A percentile compares a stretch with the other conserved stretches of the same genome.
phyloP scores from a whole-genome alignment of 2,113 vertebrate genomes.

The Microcebus jonahi region DNA sequence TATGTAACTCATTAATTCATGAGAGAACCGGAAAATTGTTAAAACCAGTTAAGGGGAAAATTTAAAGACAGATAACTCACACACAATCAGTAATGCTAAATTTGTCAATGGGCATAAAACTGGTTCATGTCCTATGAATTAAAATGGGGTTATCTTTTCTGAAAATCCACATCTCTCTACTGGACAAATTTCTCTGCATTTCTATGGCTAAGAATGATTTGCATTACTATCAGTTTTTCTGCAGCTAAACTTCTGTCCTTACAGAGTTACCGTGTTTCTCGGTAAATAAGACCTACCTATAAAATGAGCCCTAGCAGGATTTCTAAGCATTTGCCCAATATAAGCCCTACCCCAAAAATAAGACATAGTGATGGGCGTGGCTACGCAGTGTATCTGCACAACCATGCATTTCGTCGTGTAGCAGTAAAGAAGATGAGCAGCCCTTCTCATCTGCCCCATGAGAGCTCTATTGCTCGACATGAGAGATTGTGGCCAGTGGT shows the following conservation, averaged over 20 bases:
- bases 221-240: neutral
- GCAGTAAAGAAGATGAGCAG: too few relatives aligned
- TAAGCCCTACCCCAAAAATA: too few relatives aligned
- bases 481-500: too few relatives aligned
- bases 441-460: too few relatives aligned
- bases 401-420: too few relatives aligned
- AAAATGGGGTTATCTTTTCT: neutral
- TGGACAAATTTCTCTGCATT: neutral
- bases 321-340: too few relatives aligned
- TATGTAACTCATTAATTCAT: neutral
- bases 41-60: neutral
- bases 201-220: neutral
- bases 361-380: too few relatives aligned
- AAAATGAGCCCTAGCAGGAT: too few relatives aligned
- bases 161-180: neutral
- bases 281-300: too few relatives aligned
- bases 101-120: neutral
- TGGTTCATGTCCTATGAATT: neutral
- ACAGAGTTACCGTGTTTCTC: neutral
- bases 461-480: too few relatives aligned
- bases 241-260: neutral
- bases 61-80: neutral
- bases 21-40: neutral
- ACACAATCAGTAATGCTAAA: neutral
- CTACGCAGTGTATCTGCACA: too few relatives aligned